Conservation (phyloP, 2,888 invertebrate genomes). For the Polydrusus tereticollis region DNA sequence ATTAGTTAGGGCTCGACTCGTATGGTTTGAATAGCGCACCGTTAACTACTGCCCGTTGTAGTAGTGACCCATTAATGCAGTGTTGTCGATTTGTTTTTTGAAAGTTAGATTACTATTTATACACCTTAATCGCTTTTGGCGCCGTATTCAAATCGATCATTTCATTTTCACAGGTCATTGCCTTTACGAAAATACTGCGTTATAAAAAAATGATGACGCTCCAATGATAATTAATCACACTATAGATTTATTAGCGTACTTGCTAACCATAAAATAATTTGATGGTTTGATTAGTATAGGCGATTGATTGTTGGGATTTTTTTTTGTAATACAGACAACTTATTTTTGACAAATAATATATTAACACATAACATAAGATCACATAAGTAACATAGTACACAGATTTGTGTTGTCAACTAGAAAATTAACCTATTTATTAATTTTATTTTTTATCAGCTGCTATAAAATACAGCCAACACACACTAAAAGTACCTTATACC, state of each 20-base stretch:
- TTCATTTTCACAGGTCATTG: not conserved
- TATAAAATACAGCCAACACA: not conserved
- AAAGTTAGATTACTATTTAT: not conserved
- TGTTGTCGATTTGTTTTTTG: not conserved
- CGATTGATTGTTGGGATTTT: no score
- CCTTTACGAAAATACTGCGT: not conserved
- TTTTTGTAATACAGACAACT: no score
- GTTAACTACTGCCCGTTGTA: no score
- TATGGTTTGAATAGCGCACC: no score
- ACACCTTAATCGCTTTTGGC: not conserved
- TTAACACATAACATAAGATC: constrained; percentile 32
- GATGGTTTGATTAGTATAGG: no score
- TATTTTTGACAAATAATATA: constrained; percentile 7
- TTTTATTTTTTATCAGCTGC: not conserved
- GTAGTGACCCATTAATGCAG: not conserved
- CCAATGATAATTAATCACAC: not conserved
- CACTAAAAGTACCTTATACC: not conserved
- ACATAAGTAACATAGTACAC: constrained; percentile 19
- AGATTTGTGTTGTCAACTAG: not conserved
- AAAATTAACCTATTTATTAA: constrained; percentile 7
- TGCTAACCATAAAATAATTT: no score
- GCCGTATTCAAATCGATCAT: not conserved
- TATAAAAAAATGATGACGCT: not conserved
- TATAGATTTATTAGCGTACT: not conserved
- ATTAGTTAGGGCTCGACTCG: no score